phyloP scores from a whole-genome alignment of 2,113 vertebrate genomes.

The Echinops telfairi region DNA sequence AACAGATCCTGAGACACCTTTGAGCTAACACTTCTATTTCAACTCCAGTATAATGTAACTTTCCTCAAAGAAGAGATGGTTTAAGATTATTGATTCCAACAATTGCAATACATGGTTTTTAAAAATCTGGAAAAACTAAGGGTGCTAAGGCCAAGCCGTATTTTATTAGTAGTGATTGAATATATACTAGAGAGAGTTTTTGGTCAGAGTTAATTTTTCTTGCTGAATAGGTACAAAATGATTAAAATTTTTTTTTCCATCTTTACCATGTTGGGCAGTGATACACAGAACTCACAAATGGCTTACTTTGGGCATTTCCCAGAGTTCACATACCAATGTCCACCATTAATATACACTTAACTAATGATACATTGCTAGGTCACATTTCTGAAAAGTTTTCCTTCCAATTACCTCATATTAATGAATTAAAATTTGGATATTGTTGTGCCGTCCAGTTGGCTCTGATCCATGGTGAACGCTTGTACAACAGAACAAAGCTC shows the following conservation, averaged over 20 bases:
- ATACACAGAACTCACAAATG: background rate
- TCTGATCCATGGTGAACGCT: no score
- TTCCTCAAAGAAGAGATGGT: background rate
- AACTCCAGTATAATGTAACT: background rate
- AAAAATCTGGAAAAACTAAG: constrained; percentile 64
- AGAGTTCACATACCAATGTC: constrained; percentile 33
- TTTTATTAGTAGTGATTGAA: constrained; percentile 66
- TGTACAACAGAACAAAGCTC: no score
- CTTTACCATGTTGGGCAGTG: background rate
- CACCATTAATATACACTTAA: constrained; percentile 46
- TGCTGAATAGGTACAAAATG: constrained; percentile 57
- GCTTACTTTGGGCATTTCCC: constrained; percentile 50
- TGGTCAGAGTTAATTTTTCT: constrained; percentile 77
- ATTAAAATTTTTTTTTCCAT: constrained; percentile 78
- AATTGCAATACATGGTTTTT: constrained; percentile 51
- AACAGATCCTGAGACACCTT: background rate
- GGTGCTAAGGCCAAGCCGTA: constrained; percentile 62
- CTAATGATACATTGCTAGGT: constrained; percentile 54
- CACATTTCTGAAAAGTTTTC: constrained; percentile 63
- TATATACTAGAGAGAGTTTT: constrained; percentile 59
- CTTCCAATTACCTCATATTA: constrained; percentile 57
- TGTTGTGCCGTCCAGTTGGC: background rate
- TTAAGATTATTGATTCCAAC: constrained; percentile 51
- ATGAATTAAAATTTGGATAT: constrained; percentile 57
- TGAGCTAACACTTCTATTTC: background rate